Evolutionary conservation across 2,888 invertebrate species (phyloP).

Genomic region (Bombylius major): DNA sequence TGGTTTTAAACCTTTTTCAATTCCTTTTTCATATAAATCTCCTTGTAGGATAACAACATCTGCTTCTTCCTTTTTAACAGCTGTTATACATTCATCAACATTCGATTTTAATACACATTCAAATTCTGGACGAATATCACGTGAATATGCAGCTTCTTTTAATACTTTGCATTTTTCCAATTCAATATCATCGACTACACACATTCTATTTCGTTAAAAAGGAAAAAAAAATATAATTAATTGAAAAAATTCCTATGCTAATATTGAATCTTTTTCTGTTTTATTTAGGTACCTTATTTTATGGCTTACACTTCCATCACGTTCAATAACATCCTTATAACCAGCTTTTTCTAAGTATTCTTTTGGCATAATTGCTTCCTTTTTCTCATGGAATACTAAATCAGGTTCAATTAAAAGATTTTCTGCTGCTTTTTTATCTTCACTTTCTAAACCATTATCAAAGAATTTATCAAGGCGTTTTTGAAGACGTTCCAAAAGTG

Average conservation of each 20-base stretch:
- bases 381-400: constrained; percentile 38
- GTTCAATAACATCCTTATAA: constrained; percentile 57
- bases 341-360: constrained; percentile 51
- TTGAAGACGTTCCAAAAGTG: constrained; percentile 29
- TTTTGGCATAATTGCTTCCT: constrained; percentile 38
- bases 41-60: constrained; percentile 23
- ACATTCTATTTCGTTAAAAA: constrained; percentile 41
- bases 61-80: constrained; percentile 23
- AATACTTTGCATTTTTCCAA: constrained; percentile 61
- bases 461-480: constrained; percentile 32
- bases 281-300: constrained; percentile 37
- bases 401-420: constrained; percentile 53
- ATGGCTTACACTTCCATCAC: constrained; percentile 56
- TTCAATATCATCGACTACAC: constrained; percentile 53
- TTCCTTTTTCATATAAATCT: constrained; percentile 21
- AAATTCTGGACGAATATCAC: constrained; percentile 66
- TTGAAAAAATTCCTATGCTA: no score
- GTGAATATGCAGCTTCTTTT: constrained; percentile 57
- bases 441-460: constrained; percentile 27
- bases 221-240: neutral
- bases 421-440: constrained; percentile 27
- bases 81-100: constrained; percentile 36
- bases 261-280: no score
- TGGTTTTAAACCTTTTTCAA: constrained; percentile 23
- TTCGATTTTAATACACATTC: constrained; percentile 57